Base-by-base conservation (phyloP, 92 coral and sea anemone genomes). In the Chrysogorgia sp. region DNA sequence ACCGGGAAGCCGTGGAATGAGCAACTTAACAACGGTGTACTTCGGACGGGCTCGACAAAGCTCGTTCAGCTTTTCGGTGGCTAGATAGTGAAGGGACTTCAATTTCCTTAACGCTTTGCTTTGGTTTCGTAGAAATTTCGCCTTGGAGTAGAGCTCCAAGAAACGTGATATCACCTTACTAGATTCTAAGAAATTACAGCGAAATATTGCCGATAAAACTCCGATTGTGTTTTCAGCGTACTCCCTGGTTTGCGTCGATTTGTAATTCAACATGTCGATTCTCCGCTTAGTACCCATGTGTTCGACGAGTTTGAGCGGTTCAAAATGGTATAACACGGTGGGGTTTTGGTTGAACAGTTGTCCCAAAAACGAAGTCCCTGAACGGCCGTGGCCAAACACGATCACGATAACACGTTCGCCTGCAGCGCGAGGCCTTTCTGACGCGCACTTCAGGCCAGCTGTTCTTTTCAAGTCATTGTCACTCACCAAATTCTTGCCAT, bases 291-390 rank as follows among this genome's bases (percentile, higher is more conserved):
- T 47, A n/a, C 53, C 15, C 53, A 47, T 47, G 2, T 15, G 7
- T 47, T 15, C 15, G 10, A 47, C 14, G 2, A 47, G 2, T 7
- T 47, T 47, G 53, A 47, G 53, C 1, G 53, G 53, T 47, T 47
- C 53, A 47, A 47, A 47, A 7, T 47, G 53, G 53, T 47, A 47
- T 12, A 47, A 47, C 53, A 47, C 53, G n/a, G 2, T 47, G 7
- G 53, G 53, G 15, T 47, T 47, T 47, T 47, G 53, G 53, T 47
- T 47, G n/a, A 47, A 47, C 53, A 47, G n/a, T 20, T 47, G 53
- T 7, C 53, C 53, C 53, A 47, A 15, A 47, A 47, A 47, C 53
- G 53, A 47, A 6, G 53, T 47, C 1, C 53, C 53, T 12, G 53
- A 47, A 47, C 53, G 53, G 17, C 53, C 53, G n/a, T 47, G 53